Evolutionary conservation across 2,888 invertebrate species (phyloP), one percentile per base, ranked within the genome.

Genomic region (Iphiclides podalirius): DNA sequence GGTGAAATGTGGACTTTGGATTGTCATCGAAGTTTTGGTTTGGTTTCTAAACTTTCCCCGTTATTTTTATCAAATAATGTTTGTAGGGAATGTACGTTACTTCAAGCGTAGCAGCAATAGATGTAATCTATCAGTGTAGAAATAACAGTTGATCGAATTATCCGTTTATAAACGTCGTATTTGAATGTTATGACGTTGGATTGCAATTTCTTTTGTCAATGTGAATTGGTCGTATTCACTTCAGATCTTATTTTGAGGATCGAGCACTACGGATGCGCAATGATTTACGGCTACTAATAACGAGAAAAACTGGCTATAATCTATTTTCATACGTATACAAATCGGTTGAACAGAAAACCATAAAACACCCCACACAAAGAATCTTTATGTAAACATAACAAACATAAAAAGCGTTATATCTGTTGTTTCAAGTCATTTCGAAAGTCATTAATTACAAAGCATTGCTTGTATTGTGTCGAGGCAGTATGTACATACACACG

Each of bases 291-390:
- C 76, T 74, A 76, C 86, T 84, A 85, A 87, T 87, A 87, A 85
- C 83, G 70, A 66, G 88, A 88, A 87, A 88, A 87, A 86, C 85
- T 85, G 75, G 82, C 85, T 81, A 80, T 87, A 86, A 88, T 84
- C 88, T 88, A 88, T 88, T 88, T 86, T 68, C 84, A 87, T 79
- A 80, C 75, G 85, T 88, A 84, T 72, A 88, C 86, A 85, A 80
- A 86, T 86, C 84, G 86, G 83, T 83, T 77, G 83, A 88, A 86
- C 87, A 84, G 84, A 86, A 87, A 88, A 84, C 87, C 78, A 77
- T 88, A 85, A 88, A 88, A 87, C 83, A 76, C 82, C 81, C 74
- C 82, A 85, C 86, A 86, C 86, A 86, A 86, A 86, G 86, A 85
- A 86, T 85, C 85, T 83, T 86, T 84, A 83, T 78, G 82, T 86